Evolutionary conservation across 2,113 vertebrate species (phyloP).

Genomic region (Notiomystis cincta): DNA sequence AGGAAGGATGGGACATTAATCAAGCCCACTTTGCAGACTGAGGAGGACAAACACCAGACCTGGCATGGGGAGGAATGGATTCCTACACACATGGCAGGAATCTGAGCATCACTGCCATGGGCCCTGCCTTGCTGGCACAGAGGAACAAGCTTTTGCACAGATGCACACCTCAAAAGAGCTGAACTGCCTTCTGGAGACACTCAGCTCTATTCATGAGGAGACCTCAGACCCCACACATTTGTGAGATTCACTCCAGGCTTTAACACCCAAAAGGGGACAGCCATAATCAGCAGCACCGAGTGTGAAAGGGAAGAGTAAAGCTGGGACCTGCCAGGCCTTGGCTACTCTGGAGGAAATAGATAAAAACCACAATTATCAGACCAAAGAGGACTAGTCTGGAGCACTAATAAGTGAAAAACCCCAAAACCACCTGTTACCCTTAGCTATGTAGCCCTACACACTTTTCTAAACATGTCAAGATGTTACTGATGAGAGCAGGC

Average conservation of each 20-base stretch:
- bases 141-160: neutral
- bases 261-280: neutral
- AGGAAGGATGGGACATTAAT: neutral
- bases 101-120: fast-evolving
- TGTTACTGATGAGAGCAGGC: neutral
- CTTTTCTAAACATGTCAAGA: neutral
- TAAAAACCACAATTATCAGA: neutral
- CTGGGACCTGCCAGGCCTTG: neutral
- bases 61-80: neutral
- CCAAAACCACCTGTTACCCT: neutral
- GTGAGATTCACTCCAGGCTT: neutral
- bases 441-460: neutral
- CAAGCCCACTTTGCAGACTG: neutral
- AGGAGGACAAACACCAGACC: neutral
- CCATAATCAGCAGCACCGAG: neutral
- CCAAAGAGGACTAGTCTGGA: neutral
- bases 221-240: neutral
- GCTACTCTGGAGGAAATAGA: neutral
- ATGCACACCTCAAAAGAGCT: neutral
- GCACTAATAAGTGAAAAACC: neutral
- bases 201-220: neutral
- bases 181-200: neutral
- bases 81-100: fast-evolving
- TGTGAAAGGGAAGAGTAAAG: neutral
- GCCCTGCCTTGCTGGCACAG: fast-evolving